Base-by-base conservation (phyloP, 2,113 vertebrate genomes). In the Triplophysa siluroides region DNA sequence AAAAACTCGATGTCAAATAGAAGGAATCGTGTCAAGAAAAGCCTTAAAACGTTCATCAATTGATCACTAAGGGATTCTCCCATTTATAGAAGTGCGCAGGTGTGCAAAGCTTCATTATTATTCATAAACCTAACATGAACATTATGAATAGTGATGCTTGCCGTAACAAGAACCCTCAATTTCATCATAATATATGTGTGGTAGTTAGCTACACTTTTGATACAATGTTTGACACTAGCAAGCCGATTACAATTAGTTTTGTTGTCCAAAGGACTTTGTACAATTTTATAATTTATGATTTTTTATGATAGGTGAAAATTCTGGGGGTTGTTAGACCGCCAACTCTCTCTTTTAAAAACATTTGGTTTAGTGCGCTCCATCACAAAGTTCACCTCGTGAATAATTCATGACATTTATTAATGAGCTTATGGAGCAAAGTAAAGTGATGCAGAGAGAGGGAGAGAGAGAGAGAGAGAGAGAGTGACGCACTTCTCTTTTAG, bases 351-450 rank as follows among this genome's bases (percentile, higher is more conserved):
- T 74, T 43, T 61, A 45, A 70, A 79, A 71, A 78, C 21, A 61
- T 61, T 43, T 50, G n/a, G 43, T 78, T 72, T 82, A 70, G 65
- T 54, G 23, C 66, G 26, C 50, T 33, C 75, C n/a, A 56, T 78
- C 74, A 60, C 56, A 79, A 84, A 66, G 41, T 61, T 45, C 14
- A 29, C 54, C 26, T 70, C 7, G 71, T 86, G 78, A 78, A 84
- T 86, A 83, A 86, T 79, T 45, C 78, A 86, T 84, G 60, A 26
- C 1, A 45, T 78, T 84, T 86, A 84, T 84, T 86, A 84, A 86
- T 86, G 79, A 84, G 81, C 71, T 52, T 84, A 80, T 76, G 83
- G 78, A 80, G 43, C 60, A 66, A 26, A 64, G 74, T 78, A 43
- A 61, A 72, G 41, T 62, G 69, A 78, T 70, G 78, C 68, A 24